Percentiles rank a stretch among this genome's conserved stretches.
Evolutionary conservation across 2,888 invertebrate genomes (phyloP).

Genomic region (Galerucella calmariensis): DNA sequence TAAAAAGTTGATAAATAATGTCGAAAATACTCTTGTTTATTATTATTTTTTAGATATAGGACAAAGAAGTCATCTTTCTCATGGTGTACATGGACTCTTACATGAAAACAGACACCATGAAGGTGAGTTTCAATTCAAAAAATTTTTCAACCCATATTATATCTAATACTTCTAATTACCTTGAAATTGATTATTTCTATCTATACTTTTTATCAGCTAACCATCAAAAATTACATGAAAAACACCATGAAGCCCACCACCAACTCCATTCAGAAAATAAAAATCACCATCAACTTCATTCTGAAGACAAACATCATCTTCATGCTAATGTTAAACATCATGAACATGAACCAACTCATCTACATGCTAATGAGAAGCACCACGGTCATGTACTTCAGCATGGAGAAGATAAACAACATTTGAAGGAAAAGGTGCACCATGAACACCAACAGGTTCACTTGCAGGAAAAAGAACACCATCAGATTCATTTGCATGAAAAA

Average conservation of each 20-base stretch:
- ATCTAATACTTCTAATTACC: too few relatives aligned
- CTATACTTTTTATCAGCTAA: neutral
- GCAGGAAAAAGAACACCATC: neutral
- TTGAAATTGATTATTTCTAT: too few relatives aligned
- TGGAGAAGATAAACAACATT: neutral
- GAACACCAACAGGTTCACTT: too few relatives aligned
- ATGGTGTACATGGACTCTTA: neutral
- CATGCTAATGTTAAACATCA: slow-evolving; percentile 16
- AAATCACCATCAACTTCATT: slow-evolving; percentile 17
- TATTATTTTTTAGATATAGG: neutral
- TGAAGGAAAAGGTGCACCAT: slow-evolving; percentile 8
- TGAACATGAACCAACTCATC: neutral
- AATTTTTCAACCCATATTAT: too few relatives aligned
- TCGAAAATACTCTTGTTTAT: too few relatives aligned
- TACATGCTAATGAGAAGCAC: slow-evolving; percentile 17
- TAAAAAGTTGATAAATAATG: too few relatives aligned
- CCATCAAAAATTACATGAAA: slow-evolving; percentile 7
- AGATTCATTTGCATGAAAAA: neutral
- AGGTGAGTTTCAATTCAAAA: neutral
- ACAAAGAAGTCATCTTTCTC: neutral
- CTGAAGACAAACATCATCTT: slow-evolving; percentile 13
- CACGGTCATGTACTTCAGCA: neutral
- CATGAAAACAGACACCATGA: neutral
- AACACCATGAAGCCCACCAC: slow-evolving; percentile 16
- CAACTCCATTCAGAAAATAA: slow-evolving; percentile 11